phyloP scores from a whole-genome alignment of 2,888 invertebrate genomes.

The Chrysolina oricalcia region DNA sequence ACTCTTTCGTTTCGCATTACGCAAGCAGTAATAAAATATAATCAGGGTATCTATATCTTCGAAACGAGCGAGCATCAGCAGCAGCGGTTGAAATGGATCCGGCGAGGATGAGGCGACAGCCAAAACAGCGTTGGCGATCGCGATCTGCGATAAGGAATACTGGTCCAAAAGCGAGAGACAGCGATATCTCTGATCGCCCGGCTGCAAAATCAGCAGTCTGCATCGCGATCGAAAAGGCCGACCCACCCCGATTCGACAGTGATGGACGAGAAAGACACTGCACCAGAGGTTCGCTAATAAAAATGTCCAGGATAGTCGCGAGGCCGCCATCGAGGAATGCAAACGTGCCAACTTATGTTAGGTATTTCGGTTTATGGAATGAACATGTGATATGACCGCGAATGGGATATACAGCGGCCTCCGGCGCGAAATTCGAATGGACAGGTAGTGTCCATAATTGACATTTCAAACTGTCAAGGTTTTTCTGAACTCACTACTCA shows the following conservation, averaged over 20 bases:
- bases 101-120: constrained; percentile 42
- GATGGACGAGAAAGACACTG: constrained; percentile 57
- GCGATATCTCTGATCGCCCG: constrained; percentile 50
- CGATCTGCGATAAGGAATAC: constrained; percentile 57
- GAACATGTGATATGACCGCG: neutral
- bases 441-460: no score
- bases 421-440: no score
- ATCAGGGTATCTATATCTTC: constrained; percentile 31
- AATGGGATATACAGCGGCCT: neutral
- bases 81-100: constrained; percentile 27
- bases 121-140: constrained; percentile 56
- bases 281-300: constrained; percentile 61
- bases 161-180: constrained; percentile 53
- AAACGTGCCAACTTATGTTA: constrained; percentile 11
- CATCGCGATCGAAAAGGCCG: constrained; percentile 56
- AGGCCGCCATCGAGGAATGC: constrained; percentile 34
- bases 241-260: constrained; percentile 63
- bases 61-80: constrained; percentile 34
- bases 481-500: no score
- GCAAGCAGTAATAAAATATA: constrained; percentile 27
- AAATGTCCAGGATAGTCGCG: constrained; percentile 56
- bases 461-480: no score
- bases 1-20: constrained; percentile 21
- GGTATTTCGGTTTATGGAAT: constrained; percentile 8
- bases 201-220: constrained; percentile 59